Conservation (phyloP, 2,888 invertebrate genomes). For the Dasypogon diadema region DNA sequence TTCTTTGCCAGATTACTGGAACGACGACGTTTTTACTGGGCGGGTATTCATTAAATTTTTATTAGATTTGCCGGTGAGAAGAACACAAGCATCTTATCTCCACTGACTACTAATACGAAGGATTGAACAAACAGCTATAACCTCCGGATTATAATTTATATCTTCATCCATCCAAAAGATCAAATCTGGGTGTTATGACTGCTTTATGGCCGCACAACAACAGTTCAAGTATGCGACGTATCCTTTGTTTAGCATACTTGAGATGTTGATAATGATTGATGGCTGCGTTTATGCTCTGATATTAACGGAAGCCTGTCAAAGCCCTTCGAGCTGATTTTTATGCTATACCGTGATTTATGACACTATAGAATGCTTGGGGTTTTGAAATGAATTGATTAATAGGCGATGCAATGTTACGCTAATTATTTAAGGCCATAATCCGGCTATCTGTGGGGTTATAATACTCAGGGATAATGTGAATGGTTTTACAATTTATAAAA, state of each 20-base stretch:
- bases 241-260: constrained; percentile 55
- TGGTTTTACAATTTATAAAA: no score
- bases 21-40: background rate
- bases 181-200: constrained; percentile 24
- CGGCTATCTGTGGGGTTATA: no score
- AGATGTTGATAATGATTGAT: constrained; percentile 55
- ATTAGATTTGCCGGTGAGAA: background rate
- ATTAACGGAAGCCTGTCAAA: constrained; percentile 24
- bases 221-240: constrained; percentile 2
- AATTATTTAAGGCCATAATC: constrained; percentile 40
- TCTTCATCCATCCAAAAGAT: constrained; percentile 14
- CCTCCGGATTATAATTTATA: background rate
- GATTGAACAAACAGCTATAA: no score
- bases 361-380: background rate
- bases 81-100: constrained; percentile 16
- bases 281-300: constrained; percentile 47
- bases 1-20: background rate
- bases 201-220: constrained; percentile 7
- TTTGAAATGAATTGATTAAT: constrained; percentile 8
- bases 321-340: constrained; percentile 9
- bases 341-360: constrained; percentile 4
- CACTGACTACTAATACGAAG: no score
- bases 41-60: constrained; percentile 15
- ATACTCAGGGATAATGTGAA: no score
- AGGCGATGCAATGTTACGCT: background rate